These are phyloP conservation scores for Xanthostigma xanthostigma DNA, from an alignment of 2,888 invertebrate genomes.

Conservation along the genomic window DNA sequence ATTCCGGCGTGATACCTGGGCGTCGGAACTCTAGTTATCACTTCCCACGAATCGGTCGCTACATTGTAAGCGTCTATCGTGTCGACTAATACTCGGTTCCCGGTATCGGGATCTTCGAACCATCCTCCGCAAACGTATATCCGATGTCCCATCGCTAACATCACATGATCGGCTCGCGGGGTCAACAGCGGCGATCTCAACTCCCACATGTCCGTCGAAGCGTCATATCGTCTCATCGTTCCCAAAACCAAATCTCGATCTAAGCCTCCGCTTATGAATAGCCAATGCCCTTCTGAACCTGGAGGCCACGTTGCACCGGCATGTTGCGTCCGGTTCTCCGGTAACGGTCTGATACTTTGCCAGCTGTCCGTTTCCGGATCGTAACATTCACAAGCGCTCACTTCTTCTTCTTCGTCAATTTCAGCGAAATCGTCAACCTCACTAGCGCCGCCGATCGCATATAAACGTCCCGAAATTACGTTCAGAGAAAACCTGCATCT, in stretches of 20 bases:
- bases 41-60: slow-evolving; percentile 38
- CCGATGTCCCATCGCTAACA: slow-evolving; percentile 38
- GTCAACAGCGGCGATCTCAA: slow-evolving; percentile 37
- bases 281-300: slow-evolving; percentile 25
- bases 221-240: slow-evolving; percentile 35
- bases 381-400: slow-evolving; percentile 40
- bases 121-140: slow-evolving; percentile 52
- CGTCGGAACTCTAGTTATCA: slow-evolving; percentile 44
- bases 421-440: slow-evolving; percentile 34
- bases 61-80: slow-evolving; percentile 51
- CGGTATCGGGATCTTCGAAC: slow-evolving; percentile 37
- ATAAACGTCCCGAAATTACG: slow-evolving; percentile 36
- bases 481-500: slow-evolving; percentile 50
- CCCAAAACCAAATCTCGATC: slow-evolving; percentile 36
- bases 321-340: slow-evolving; percentile 43
- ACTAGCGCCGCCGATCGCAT: slow-evolving; percentile 48
- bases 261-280: slow-evolving; percentile 37
- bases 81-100: slow-evolving; percentile 37
- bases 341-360: slow-evolving; percentile 38
- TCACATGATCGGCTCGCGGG: slow-evolving; percentile 48
- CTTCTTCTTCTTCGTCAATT: slow-evolving; percentile 27
- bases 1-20: slow-evolving; percentile 55
- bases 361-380: slow-evolving; percentile 40
- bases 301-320: slow-evolving; percentile 33
- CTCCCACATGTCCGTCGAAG: slow-evolving; percentile 36